Base-by-base conservation (phyloP, 2,888 invertebrate species). In the Coleophora deauratella region DNA sequence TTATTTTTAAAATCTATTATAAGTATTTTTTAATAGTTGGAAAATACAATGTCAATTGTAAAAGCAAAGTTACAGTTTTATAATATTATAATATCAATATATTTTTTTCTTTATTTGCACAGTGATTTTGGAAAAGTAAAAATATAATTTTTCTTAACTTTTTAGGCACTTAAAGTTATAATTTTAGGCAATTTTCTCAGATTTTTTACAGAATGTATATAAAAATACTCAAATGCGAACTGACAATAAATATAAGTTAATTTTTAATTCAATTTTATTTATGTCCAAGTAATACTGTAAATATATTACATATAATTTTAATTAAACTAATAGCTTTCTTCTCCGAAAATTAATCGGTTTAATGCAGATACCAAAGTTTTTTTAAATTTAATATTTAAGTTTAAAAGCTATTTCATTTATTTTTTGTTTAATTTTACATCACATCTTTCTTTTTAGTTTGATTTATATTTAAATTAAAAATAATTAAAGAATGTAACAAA, bases 351-450 rank as follows among this genome's bases (percentile, higher is more conserved):
- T 73, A 78, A 81, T 82, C 79, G 81, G 82, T 79, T 74, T 77
- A 79, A 82, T 76, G 77, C 75, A 75, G 68, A 85, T 85, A 82
- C 85, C 85, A 85, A 85, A 85, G 85, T 85, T 82, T 79, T 76
- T 73, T 72, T 79, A 79, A 76, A 80, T 76, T 77, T 72, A 21
- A 21, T 21, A 21, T 67, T 71, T 81, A 78, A 77, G 70, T 75
- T 81, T 69, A 73, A 80, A 75, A 76, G 72, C 71, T 71, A 72
- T 57, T 72, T 73, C 61, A 68, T 68, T 67, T 62, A 67, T 62
- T 65, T 66, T 60, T 60, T 62, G 66, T 66, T 66, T 62, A 54
- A 57, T 59, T 50, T 45, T 7, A 10, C 31, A 41, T 51, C 46
- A 70, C 68, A 68, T 64, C 55, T 61, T 73, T 9, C 4, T 15